Conservation (phyloP, 2,113 vertebrate genomes). For the Picathartes gymnocephalus region DNA sequence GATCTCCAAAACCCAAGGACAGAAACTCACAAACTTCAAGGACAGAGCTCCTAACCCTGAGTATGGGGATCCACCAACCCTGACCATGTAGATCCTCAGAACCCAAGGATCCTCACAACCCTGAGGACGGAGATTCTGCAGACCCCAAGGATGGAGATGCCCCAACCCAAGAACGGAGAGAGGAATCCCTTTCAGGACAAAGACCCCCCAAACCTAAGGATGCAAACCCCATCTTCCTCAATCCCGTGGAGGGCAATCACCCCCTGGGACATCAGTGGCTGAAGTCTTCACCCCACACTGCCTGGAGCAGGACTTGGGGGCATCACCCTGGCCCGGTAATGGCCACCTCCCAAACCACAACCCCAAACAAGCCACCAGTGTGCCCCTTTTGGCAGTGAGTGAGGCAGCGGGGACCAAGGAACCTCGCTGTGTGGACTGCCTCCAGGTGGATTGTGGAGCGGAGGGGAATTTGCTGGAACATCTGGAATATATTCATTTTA, state of each 20-base stretch:
- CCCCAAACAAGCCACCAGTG: background rate
- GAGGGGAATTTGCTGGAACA: slow-evolving; percentile 28
- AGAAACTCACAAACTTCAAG: background rate
- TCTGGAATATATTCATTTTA: slow-evolving; percentile 75
- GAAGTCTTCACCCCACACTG: background rate
- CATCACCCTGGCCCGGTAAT: accelerated
- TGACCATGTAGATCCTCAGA: accelerated
- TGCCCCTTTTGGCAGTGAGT: accelerated
- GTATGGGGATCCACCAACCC: background rate
- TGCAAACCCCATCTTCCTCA: background rate
- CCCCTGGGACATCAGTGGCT: background rate
- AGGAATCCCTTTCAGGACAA: background rate
- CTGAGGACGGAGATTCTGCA: background rate
- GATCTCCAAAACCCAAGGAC: background rate
- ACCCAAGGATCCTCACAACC: background rate
- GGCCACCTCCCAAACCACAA: background rate
- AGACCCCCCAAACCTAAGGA: background rate
- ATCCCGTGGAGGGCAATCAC: accelerated
- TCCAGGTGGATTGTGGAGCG: slow-evolving; percentile 50
- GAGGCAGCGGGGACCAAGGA: background rate
- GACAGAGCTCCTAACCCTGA: background rate
- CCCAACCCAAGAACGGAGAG: background rate
- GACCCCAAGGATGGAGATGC: background rate
- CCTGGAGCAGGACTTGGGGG: accelerated
- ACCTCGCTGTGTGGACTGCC: background rate